A percentile compares a stretch with the other conserved stretches of the same genome.
Conservation (phyloP, 2,888 invertebrate species). For the Brassicogethes aeneus region DNA sequence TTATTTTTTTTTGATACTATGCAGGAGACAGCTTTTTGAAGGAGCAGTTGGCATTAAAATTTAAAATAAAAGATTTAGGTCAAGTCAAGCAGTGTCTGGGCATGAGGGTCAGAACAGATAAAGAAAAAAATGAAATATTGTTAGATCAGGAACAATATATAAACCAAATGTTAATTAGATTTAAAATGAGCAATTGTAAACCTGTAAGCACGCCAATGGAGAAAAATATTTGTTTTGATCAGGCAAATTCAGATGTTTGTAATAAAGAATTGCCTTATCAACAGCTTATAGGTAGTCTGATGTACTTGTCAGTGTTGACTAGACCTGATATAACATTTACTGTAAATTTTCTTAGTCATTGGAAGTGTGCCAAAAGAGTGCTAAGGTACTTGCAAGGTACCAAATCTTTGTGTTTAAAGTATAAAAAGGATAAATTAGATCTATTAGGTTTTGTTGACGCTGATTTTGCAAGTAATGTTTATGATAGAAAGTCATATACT, state of each 20-base stretch:
- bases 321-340: constrained; percentile 15
- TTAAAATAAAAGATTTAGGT: constrained; percentile 9
- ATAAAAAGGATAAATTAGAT: constrained; percentile 4
- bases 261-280: constrained; percentile 11
- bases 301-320: constrained; percentile 15
- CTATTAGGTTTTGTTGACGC: constrained; percentile 19
- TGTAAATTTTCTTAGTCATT: constrained; percentile 15
- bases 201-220: constrained; percentile 7
- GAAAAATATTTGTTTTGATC: neutral
- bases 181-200: constrained; percentile 13
- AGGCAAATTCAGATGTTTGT: constrained; percentile 1
- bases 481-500: constrained; percentile 33
- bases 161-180: constrained; percentile 7
- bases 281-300: constrained; percentile 12
- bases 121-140: constrained; percentile 7
- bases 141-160: constrained; percentile 11
- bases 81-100: constrained; percentile 5
- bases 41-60: constrained; percentile 5
- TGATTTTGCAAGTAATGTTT: constrained; percentile 16
- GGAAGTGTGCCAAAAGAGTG: constrained; percentile 13
- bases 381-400: constrained; percentile 11
- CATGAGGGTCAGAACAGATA: constrained; percentile 8
- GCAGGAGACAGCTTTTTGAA: constrained; percentile 9
- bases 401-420: constrained; percentile 7
- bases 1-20: constrained; percentile 8